Base-by-base conservation (phyloP, 2,888 invertebrate genomes). In the Bellardia pandia region DNA sequence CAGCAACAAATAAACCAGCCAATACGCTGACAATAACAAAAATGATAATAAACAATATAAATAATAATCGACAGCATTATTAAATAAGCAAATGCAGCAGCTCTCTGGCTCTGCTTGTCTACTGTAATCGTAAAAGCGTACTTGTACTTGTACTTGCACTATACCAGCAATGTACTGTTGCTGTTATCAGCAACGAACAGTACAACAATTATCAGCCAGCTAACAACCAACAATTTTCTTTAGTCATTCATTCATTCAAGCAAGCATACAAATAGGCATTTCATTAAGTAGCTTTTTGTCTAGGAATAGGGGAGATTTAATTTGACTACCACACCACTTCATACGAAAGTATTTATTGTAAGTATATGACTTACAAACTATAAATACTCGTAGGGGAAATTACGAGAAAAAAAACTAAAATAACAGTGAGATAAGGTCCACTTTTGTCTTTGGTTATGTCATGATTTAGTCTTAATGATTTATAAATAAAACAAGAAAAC, bases 211-310 rank as follows among this genome's bases (percentile, higher is more conserved):
- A 83, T 76, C 82, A 71, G 69, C 69, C 76, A 62, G 62, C 75
- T 76, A 76, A 71, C 69, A 83, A 62, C 45, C 76, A 62, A 71
- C 60, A 76, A 76, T 45, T 76, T 83, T 62, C 69, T 83, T 42
- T 14, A 68, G 60, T 33, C 74, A 51, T 37, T 56, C 69, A 51
- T 53, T 42, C 74, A 53, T 68, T 42, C 68, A 30, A 8, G 45
- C 68, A 30, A 8, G 45, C 33, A 66, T 14, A 42, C 42, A 62
- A 3, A 58, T 14, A 69, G 78, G 58, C 69, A 60, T 60, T 69
- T 69, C n/a, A 51, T 48, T 69, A 71, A 51, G 69, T 48, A 33
- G 56, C 33, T 13, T 56, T 68, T 68, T 56, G 51, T 74, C 30
- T 48, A 74, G 74, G 23, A 42, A 45, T 45, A 60, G 33, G 33